Evolutionary conservation across 2,888 invertebrate species (phyloP).

Genomic region (Rhorus exstirpatorius): DNA sequence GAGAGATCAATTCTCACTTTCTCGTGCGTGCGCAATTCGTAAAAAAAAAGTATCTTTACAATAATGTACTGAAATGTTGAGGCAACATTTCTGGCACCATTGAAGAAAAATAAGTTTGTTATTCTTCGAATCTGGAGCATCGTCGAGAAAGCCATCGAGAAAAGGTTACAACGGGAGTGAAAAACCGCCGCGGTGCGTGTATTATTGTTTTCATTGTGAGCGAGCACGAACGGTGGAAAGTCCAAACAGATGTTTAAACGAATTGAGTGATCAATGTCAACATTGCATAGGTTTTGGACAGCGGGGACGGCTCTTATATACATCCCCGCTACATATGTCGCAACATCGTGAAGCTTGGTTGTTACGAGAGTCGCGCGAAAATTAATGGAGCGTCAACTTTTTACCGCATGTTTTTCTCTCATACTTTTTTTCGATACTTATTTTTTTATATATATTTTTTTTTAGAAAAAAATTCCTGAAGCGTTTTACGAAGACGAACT

Average conservation of each 20-base stretch:
- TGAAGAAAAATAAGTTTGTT: constrained; percentile 22
- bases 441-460: neutral
- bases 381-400: constrained; percentile 49
- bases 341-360: constrained; percentile 33
- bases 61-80: too few relatives aligned
- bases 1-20: constrained; percentile 67
- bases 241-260: constrained; percentile 62
- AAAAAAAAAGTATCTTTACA: constrained; percentile 37
- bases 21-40: constrained; percentile 44
- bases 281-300: constrained; percentile 39
- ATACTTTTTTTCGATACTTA: constrained; percentile 16
- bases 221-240: constrained; percentile 52
- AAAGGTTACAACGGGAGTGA: constrained; percentile 5
- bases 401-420: constrained; percentile 6
- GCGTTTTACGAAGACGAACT: neutral
- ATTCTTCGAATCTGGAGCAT: constrained; percentile 53
- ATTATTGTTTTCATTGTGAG: constrained; percentile 39
- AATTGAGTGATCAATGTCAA: constrained; percentile 67
- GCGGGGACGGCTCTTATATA: constrained; percentile 32
- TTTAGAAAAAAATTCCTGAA: neutral
- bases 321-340: constrained; percentile 13
- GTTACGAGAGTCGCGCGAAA: constrained; percentile 37
- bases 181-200: constrained; percentile 22
- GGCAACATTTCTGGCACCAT: constrained; percentile 28
- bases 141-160: constrained; percentile 18